A percentile compares a stretch with the other conserved stretches of the same genome.
These are phyloP conservation scores for Bradynema listronoti DNA, from an alignment of 1,140 invertebrate genomes.

Conservation along the genomic window DNA sequence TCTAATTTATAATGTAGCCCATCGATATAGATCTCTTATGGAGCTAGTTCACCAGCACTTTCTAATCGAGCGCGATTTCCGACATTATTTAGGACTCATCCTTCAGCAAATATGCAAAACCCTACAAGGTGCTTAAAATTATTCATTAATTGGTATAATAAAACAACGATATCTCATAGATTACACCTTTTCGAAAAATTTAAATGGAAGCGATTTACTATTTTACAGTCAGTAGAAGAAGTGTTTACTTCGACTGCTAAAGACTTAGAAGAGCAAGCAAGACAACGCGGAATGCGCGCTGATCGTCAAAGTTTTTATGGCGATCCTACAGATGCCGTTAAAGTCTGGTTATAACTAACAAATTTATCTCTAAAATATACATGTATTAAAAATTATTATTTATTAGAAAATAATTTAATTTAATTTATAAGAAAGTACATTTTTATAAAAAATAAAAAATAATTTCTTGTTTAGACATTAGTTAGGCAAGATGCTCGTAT, in stretches of 20 bases:
- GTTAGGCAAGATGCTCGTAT: conserved; percentile 82
- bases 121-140: conserved; percentile 66
- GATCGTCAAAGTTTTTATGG: conserved; percentile 92
- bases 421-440: neutral
- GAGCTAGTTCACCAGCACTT: conserved; percentile 92
- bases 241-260: conserved; percentile 99
- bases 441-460: neutral
- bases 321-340: conserved; percentile 74
- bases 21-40: conserved; percentile 79
- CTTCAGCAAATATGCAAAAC: conserved; percentile 97
- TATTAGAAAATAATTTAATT: neutral
- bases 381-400: neutral
- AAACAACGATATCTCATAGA: conserved; percentile 57
- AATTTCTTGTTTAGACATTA: conserved; percentile 3
- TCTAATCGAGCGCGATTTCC: conserved; percentile 92
- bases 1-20: neutral
- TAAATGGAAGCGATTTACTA: conserved; percentile 89
- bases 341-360: too few species aligned
- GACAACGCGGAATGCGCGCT: conserved; percentile 81
- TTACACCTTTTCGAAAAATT: conserved; percentile 94
- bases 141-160: neutral
- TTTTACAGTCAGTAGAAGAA: conserved; percentile 95
- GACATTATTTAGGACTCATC: conserved; percentile 95
- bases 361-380: neutral
- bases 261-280: conserved; percentile 87